A percentile compares a stretch with the other conserved stretches of the same genome.
Conservation (phyloP, 2,113 vertebrate genomes). For the Tringa solitaria region DNA sequence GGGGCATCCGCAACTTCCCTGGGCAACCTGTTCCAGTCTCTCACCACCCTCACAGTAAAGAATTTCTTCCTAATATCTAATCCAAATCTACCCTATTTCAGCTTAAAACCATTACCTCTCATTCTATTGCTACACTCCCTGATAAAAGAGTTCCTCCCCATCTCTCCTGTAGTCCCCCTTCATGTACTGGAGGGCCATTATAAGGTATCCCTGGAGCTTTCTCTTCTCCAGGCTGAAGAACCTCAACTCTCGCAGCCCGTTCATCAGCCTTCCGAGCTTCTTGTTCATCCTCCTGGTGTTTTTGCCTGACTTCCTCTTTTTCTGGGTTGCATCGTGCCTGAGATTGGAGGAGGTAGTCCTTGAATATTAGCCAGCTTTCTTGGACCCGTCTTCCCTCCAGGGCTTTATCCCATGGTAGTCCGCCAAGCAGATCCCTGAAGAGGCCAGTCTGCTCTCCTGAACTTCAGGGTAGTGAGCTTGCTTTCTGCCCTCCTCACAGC, state of each 20-base stretch:
- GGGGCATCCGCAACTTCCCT: background rate
- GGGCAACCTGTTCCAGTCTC: background rate
- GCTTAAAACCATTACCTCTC: background rate
- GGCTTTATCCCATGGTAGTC: background rate
- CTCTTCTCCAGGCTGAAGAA: background rate
- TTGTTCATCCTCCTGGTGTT: background rate
- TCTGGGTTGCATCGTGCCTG: background rate
- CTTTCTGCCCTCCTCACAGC: background rate
- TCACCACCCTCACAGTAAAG: background rate
- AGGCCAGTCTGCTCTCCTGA: background rate
- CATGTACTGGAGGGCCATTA: background rate
- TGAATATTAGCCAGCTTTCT: background rate
- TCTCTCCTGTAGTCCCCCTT: background rate
- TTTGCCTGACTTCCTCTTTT: background rate
- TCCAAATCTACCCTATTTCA: background rate
- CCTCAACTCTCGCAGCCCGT: background rate
- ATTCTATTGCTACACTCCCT: background rate
- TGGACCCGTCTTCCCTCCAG: background rate
- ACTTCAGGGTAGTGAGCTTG: background rate
- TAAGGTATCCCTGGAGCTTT: background rate
- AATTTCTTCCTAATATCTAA: background rate
- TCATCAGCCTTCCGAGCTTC: background rate
- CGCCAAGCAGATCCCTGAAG: background rate
- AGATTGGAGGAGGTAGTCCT: background rate
- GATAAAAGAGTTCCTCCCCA: background rate